Base-by-base conservation (phyloP, 2,888 invertebrate genomes). In the Cheilosia pagana region DNA sequence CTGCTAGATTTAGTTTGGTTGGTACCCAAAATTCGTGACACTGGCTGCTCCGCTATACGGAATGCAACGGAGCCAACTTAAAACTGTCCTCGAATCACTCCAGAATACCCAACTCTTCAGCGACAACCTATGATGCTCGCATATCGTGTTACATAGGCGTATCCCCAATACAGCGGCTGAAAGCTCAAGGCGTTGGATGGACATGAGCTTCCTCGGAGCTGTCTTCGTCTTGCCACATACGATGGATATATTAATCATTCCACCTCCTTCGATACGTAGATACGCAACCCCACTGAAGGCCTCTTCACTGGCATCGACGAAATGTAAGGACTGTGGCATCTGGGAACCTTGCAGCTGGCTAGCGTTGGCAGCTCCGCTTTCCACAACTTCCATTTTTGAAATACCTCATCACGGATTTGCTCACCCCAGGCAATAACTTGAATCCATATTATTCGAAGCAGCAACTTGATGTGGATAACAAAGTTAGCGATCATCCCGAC, bases 1-100 rank as follows among this genome's bases (percentile, higher is more conserved):
- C 75, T 10, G 86, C 86, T 12, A 50, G 48, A 21, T 81, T 50
- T 1, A 50, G 21, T 21, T 50, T 86, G 8, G 81, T 53, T n/a
- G 81, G 74, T n/a, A 86, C 59, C 28, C 74, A 81, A 16, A 25
- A 78, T 50, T 68, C 50, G 10, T 41, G 7, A 14, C 60, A 35
- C 28, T 70, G 63, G 10, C 70, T 78, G 8, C 21, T 77, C 79
- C 5, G 55, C 78, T 2, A 86, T 57, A 21, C 86, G 43, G 10
- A 81, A 81, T 59, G 75, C 74, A 0, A 86, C 87, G 60, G 19
- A 88, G 55, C 88, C 88, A 88, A 43, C 63, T 72, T 45, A 87
- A 25, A 39, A 87, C 86, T 19, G 81, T 28, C 28, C 28, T 28
- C 0, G 88, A 88, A 57, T 88, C 88, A 2, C 87, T 78, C 88